phyloP scores from a whole-genome alignment of 2,888 invertebrate genomes.

The Ormyrus pomaceus region DNA sequence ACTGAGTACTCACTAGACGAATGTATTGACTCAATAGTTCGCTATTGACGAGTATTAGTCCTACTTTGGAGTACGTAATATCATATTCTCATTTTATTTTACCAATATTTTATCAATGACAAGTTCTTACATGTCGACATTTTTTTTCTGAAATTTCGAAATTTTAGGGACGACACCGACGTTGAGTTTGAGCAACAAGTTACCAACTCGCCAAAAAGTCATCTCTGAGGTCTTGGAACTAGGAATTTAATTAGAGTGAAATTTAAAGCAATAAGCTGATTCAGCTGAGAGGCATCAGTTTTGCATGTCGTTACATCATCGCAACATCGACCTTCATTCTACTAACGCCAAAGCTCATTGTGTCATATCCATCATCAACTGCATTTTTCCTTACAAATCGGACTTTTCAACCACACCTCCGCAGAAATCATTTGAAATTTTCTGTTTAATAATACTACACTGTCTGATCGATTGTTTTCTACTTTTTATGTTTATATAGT shows the following conservation, averaged over 20 bases:
- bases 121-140: background rate
- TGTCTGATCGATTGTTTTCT: background rate
- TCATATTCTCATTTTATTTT: conserved; percentile 54
- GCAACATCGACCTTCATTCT: conserved; percentile 32
- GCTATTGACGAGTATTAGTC: too few species aligned
- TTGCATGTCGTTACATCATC: conserved; percentile 27
- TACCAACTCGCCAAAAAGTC: conserved; percentile 67
- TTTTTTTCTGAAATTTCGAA: conserved; percentile 25
- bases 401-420: too few species aligned
- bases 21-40: too few species aligned
- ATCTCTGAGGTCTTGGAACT: conserved; percentile 66
- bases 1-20: too few species aligned
- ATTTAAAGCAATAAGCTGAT: conserved; percentile 18
- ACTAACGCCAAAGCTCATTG: conserved; percentile 43
- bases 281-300: conserved; percentile 10
- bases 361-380: conserved; percentile 31
- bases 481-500: background rate
- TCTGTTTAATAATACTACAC: background rate
- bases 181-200: conserved; percentile 57
- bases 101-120: background rate
- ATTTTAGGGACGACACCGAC: conserved; percentile 68
- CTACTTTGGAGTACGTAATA: conserved; percentile 2
- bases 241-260: conserved; percentile 4
- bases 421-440: too few species aligned
- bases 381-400: background rate